Evolutionary conservation across 2,797 vertebrate genomes (phyloP).

Genomic region (Numenius phaeopus): DNA sequence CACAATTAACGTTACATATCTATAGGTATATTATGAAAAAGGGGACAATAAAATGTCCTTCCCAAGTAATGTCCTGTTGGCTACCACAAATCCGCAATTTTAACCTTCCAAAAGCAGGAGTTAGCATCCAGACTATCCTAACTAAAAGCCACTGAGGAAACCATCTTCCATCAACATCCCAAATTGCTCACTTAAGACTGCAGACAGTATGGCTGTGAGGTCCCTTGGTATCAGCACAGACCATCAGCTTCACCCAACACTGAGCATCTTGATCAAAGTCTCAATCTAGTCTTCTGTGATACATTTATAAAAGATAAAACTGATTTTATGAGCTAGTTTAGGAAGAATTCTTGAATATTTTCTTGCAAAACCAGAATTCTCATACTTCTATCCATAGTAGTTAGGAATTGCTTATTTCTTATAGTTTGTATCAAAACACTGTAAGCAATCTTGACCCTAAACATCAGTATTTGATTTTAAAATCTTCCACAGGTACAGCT

Average conservation of each 20-base stretch:
- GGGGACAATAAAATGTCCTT: neutral
- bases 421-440: neutral
- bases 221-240: neutral
- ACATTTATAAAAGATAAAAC: neutral
- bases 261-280: neutral
- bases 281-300: neutral
- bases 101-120: neutral
- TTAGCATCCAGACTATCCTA: neutral
- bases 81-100: neutral
- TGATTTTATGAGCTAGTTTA: neutral
- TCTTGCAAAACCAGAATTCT: neutral
- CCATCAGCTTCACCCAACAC: neutral
- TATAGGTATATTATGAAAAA: neutral
- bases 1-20: neutral
- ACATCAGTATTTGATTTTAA: neutral
- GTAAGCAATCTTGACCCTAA: neutral
- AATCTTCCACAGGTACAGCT: neutral
- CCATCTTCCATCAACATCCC: neutral
- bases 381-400: neutral
- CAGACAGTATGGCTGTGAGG: neutral
- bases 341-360: neutral
- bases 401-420: neutral
- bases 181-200: neutral
- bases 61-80: neutral
- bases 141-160: neutral